Base-by-base conservation (phyloP, 2,113 vertebrate species). In the Ramphastos sulfuratus region DNA sequence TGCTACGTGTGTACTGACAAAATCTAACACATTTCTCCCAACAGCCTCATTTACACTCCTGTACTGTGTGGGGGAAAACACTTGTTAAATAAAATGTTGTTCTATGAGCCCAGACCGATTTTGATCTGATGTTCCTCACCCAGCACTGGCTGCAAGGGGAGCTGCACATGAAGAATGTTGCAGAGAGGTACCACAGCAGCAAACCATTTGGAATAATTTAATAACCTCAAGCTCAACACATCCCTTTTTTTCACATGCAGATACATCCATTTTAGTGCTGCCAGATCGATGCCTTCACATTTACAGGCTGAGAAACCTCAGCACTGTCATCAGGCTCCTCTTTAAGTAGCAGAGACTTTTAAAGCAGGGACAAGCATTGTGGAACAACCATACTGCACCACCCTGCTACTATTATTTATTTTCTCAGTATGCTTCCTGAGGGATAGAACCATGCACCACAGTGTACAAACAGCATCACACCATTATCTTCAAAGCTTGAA, bases 401-500 rank as follows among this genome's bases (percentile, higher is more conserved):
- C 48, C 54, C 80, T 66, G 72, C 78, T 94, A 81, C 82, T 90
- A 71, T 78, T 95, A 87, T 93, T 65, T 95, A 88, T 96, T 95
- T 96, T 74, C 39, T 77, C 66, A 67, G 42, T 44, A 25, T 75
- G 81, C 44, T 87, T 77, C 92, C 92, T 75, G 75, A 94, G 85
- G 76, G 81, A 91, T 42, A 82, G 67, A 90, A 93, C 59, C 12
- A 21, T 66, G 82, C 82, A 94, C 59, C 72, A 95, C 63, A 69
- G 59, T 61, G 54, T 75, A 85, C 60, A 93, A 96, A 96, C 76
- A 97, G 71, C 87, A 88, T 71, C 70, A 90, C 82, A 90, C 69
- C 44, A 31, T 90, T 94, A 94, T 95, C 91, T 94, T 92, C 88
- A 96, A 97, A 94, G 77, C 80, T 83, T 42, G 64, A 95, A 89